Conservation (phyloP, 1,140 invertebrate genomes). For the Drosophila lowei region DNA sequence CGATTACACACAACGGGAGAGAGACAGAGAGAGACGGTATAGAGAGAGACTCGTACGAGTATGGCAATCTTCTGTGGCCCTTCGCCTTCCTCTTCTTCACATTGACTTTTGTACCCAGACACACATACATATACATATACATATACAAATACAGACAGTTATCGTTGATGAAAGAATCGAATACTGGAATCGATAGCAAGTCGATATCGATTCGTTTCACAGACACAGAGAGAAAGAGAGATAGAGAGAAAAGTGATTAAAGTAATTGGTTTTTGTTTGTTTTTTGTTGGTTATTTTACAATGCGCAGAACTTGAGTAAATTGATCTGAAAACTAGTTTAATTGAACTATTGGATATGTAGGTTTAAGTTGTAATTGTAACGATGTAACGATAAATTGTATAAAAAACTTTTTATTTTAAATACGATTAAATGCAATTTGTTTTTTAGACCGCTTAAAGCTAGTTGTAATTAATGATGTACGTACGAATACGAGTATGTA, state of each 20-base stretch:
- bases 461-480: conserved; percentile 51
- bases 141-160: conserved; percentile 65
- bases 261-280: conserved; percentile 29
- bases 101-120: conserved; percentile 62
- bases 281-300: conserved; percentile 55
- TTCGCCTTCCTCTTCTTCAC: background rate
- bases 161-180: conserved; percentile 30
- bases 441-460: conserved; percentile 64
- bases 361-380: conserved; percentile 36
- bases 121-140: conserved; percentile 37
- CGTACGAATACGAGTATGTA: conserved; percentile 22
- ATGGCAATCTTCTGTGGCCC: too few species aligned
- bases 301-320: conserved; percentile 47
- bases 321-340: conserved; percentile 70
- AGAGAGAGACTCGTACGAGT: conserved; percentile 2
- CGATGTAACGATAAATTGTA: conserved; percentile 18
- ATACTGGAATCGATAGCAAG: conserved; percentile 12
- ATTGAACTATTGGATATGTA: conserved; percentile 51
- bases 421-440: conserved; percentile 79
- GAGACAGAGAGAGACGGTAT: conserved; percentile 8
- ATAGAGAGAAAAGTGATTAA: conserved; percentile 10
- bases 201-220: conserved; percentile 14
- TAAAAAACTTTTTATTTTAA: conserved; percentile 52
- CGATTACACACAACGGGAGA: conserved; percentile 20
- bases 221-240: conserved; percentile 21